A percentile compares a stretch with the other conserved stretches of the same genome.
Conservation (phyloP, 2,113 vertebrate species). For the Podocnemis expansa region DNA sequence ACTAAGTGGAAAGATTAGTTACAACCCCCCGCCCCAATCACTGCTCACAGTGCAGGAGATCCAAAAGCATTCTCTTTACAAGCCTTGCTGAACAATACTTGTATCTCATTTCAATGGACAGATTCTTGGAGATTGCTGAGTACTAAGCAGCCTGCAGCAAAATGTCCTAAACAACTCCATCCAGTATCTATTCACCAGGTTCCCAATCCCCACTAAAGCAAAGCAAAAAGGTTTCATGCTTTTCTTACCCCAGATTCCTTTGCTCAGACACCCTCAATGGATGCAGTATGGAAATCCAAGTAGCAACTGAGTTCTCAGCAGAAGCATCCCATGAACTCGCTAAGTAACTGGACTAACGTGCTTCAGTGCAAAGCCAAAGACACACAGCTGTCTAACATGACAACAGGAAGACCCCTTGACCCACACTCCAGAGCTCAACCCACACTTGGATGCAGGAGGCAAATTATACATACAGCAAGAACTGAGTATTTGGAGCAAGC, state of each 20-base stretch:
- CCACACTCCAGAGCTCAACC: background rate
- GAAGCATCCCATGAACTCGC: too few relatives aligned
- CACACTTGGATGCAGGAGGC: background rate
- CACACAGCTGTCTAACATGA: background rate
- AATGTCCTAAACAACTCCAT: background rate
- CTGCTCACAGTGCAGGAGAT: background rate
- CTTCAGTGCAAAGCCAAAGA: background rate
- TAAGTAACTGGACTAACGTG: background rate
- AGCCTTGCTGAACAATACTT: rapidly evolving
- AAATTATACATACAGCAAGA: background rate
- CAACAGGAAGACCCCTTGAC: background rate
- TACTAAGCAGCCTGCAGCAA: background rate
- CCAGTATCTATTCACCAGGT: background rate
- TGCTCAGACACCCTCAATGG: background rate
- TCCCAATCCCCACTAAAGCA: background rate
- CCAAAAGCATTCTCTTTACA: background rate
- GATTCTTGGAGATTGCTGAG: rapidly evolving
- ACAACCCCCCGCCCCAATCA: rapidly evolving
- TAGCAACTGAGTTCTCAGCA: background rate
- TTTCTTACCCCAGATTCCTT: background rate
- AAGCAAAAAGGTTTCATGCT: background rate
- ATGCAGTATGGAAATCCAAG: background rate
- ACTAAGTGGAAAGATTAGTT: background rate
- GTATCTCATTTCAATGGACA: background rate
- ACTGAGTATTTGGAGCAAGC: background rate